Percentiles rank a stretch among this genome's conserved stretches.
These are phyloP conservation scores for Puffinus mauretanicus DNA, from an alignment of 2,113 vertebrate genomes.

Conservation along the genomic window DNA sequence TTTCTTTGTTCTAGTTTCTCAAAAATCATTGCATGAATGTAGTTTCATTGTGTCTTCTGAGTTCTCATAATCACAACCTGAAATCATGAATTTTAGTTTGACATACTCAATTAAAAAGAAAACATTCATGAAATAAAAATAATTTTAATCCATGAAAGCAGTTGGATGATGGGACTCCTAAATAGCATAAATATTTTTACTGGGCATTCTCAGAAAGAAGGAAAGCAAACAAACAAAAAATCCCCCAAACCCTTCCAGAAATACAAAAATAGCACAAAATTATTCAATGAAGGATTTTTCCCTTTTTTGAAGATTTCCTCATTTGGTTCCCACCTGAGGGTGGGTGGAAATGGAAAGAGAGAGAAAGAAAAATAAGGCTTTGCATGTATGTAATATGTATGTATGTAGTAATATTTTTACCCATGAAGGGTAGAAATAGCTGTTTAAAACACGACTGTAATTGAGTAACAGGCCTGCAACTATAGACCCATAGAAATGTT, in stretches of 20 bases:
- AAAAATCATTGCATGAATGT: neutral
- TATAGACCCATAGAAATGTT: neutral
- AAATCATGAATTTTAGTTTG: neutral
- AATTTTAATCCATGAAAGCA: neutral
- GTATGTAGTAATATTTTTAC: neutral
- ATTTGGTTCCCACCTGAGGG: fast-evolving
- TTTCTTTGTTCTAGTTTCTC: neutral
- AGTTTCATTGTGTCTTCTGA: neutral
- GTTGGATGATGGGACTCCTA: neutral
- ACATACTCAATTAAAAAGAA: neutral
- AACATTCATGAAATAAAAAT: neutral
- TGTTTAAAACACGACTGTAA: neutral
- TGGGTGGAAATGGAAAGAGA: neutral
- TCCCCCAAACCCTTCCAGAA: neutral
- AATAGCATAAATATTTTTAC: neutral
- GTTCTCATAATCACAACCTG: neutral
- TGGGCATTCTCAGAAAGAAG: neutral
- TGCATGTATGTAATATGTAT: too few species aligned
- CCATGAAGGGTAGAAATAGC: neutral
- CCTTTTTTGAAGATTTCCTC: neutral
- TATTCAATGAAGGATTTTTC: neutral
- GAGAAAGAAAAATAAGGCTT: neutral
- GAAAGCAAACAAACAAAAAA: neutral
- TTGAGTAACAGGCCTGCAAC: neutral
- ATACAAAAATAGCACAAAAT: neutral